Evolutionary conservation across 92 coral and sea anemone species (phyloP), one percentile per base, ranked within the genome.

Genomic region (Chrysogorgia sp.): DNA sequence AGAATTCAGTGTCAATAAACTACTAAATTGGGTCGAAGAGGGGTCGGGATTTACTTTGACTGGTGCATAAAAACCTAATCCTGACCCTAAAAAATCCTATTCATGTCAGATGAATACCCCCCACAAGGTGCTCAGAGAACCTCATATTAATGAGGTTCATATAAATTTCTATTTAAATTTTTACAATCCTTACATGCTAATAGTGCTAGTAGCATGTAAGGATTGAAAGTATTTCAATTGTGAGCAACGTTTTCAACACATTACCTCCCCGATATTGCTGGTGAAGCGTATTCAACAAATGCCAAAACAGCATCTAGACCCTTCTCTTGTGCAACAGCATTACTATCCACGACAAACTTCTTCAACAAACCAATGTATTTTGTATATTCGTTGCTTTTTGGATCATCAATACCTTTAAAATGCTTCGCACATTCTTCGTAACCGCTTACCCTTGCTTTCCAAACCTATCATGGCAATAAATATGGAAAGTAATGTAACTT

Each of bases 401-500:
- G 96, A 64, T 90, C 92, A 34, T 82, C 91, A 28, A 90, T 86
- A 43, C 79, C 81, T 67, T 80, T 84, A 62, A 82, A 96, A 52
- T 85, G 80, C 84, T 96, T 91, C 0, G 87, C 82, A 52, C 92
- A 59, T 21, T 87, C 99, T 58, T 96, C 99, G 76, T 96, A 96
- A 40, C 96, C 99, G 68, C 82, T 96, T 29, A 96, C 93, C 70
- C 99, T 88, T 23, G 97, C 99, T 90, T 96, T 96, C 99, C 99
- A 96, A 25, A 96, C 99, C 99, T 93, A 77, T 25, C 60, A 40
- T 26, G 15, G 43, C 12, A 37, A 37, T 12, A 5, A 12, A 4
- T 12, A 37, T 37, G 53, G 15, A 47, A 47, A 12, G n/a, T 7
- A 47, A 2, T 47, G 2, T n/a, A 47, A 47, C n/a, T 47, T 47